Conservation (phyloP, 2,888 invertebrate genomes). For the Pammene aurita region DNA sequence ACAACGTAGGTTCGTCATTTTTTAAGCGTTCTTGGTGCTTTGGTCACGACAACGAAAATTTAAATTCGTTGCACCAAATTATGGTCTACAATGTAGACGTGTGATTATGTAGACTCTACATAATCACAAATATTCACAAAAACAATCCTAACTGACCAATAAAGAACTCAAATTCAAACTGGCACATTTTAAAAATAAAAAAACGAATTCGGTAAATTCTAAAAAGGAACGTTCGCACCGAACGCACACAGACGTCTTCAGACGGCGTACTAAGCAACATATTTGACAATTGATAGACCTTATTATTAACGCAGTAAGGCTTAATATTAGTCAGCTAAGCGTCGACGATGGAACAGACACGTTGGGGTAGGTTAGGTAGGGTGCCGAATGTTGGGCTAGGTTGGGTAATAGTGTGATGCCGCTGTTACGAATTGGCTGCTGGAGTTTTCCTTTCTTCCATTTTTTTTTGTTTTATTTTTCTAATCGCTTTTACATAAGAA, state of each 20-base stretch:
- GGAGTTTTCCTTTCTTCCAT: conserved; percentile 44
- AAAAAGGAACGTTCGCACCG: conserved; percentile 35
- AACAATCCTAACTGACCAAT: conserved; percentile 11
- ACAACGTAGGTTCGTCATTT: too few relatives aligned
- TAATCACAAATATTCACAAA: conserved; percentile 12
- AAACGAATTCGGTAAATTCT: conserved; percentile 17
- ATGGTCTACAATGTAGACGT: too few relatives aligned
- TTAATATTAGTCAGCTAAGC: not conserved
- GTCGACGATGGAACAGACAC: conserved; percentile 18
- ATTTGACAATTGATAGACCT: not conserved
- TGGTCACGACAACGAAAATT: too few relatives aligned
- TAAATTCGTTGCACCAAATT: too few relatives aligned
- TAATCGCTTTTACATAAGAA: not conserved
- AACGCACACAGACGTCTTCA: conserved; percentile 39
- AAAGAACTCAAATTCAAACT: conserved; percentile 19
- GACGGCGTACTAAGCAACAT: conserved; percentile 13
- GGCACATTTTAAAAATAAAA: conserved; percentile 21
- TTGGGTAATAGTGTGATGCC: conserved; percentile 66
- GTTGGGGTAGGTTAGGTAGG: conserved; percentile 77
- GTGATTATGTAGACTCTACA: too few relatives aligned
- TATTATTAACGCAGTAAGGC: not conserved
- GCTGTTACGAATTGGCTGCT: conserved; percentile 52
- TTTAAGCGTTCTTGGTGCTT: too few relatives aligned
- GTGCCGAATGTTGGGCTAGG: conserved; percentile 78
- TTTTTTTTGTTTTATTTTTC: conserved; percentile 10